Evolutionary conservation across 2,888 invertebrate species (phyloP), one percentile per base, ranked within the genome.

Genomic region (Eudemis profundana): DNA sequence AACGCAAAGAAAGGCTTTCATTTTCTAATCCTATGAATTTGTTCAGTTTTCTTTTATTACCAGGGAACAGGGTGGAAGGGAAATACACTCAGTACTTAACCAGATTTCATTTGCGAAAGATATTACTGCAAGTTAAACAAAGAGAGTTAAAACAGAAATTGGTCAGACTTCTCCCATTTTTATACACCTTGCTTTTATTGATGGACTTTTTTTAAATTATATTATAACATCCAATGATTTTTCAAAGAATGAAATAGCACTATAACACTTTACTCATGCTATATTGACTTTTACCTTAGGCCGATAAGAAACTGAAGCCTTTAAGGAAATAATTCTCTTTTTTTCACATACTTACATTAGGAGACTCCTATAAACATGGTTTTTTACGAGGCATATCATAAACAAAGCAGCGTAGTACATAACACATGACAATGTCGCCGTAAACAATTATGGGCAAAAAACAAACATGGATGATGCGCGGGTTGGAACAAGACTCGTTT

Each of bases 81-180:
- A 59, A 62, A 33, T 44, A 61, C 66, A 64, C 66, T 60, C 54
- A 33, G 49, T 63, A 64, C 67, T 67, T 61, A 54, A 49, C 14
- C 61, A 49, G 66, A 68, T 69, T 71, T 70, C 51, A 69, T 63
- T 72, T 68, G 44, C 67, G 73, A 77, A 75, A 73, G 70, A 75
- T 73, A 78, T 84, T 78, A 77, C 70, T 72, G 72, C 69, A 69
- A 62, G 68, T 71, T 74, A 79, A 78, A 72, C 49, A 50, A 76
- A 82, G 78, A 71, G 69, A 71, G 70, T 60, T 17, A 63, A 74
- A 72, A 79, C 78, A 80, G 79, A 77, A 74, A 75, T 78, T 74
- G n/a, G 77, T 76, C 73, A 71, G 69, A n/a, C n/a, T n/a, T n/a
- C n/a, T n/a, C n/a, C n/a, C n/a, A n/a, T n/a, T n/a, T n/a, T n/a